A percentile compares a stretch with the other conserved stretches of the same genome.
Conservation (phyloP, 2,888 invertebrate genomes). For the Drosophila affinis region DNA sequence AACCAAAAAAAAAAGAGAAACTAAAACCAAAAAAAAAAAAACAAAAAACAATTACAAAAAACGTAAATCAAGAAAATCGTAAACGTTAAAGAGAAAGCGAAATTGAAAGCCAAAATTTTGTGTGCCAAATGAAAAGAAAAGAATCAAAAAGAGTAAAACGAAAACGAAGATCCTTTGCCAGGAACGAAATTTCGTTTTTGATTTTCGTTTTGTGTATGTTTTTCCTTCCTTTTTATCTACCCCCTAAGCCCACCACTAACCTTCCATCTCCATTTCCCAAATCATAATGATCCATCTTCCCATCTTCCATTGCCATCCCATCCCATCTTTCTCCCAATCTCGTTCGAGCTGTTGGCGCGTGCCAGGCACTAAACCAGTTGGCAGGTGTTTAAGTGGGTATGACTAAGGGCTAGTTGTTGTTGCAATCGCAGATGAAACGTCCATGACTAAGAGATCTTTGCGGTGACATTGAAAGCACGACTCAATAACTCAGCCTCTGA, state of each 20-base stretch:
- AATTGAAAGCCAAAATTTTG: conserved; percentile 62
- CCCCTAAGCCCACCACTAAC: conserved; percentile 1
- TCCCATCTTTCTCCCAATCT: conserved; percentile 4
- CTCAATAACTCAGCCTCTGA: conserved; percentile 22
- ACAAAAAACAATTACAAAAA: conserved; percentile 47
- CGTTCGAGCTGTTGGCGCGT: conserved; percentile 37
- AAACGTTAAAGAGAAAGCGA: conserved; percentile 49
- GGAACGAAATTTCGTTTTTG: conserved; percentile 68
- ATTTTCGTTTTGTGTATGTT: conserved; percentile 59
- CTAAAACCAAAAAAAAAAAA: conserved; percentile 11
- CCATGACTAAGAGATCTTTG: conserved; percentile 60
- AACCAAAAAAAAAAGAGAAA: conserved; percentile 35
- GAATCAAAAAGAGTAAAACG: conserved; percentile 52
- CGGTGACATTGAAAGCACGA: conserved; percentile 56
- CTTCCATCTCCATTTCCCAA: not conserved
- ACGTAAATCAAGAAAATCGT: conserved; percentile 59
- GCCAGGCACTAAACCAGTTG: conserved; percentile 61
- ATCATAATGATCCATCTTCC: not conserved
- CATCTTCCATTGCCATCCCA: conserved; percentile 7
- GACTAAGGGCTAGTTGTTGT: conserved; percentile 63
- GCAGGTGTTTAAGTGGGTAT: conserved; percentile 57
- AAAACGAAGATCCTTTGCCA: conserved; percentile 71
- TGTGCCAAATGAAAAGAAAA: conserved; percentile 56
- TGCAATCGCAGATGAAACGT: conserved; percentile 53
- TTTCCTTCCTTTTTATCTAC: conserved; percentile 37